These are phyloP conservation scores for Onychostoma macrolepis DNA, from an alignment of 2,113 vertebrate species.

Conservation along the genomic window DNA sequence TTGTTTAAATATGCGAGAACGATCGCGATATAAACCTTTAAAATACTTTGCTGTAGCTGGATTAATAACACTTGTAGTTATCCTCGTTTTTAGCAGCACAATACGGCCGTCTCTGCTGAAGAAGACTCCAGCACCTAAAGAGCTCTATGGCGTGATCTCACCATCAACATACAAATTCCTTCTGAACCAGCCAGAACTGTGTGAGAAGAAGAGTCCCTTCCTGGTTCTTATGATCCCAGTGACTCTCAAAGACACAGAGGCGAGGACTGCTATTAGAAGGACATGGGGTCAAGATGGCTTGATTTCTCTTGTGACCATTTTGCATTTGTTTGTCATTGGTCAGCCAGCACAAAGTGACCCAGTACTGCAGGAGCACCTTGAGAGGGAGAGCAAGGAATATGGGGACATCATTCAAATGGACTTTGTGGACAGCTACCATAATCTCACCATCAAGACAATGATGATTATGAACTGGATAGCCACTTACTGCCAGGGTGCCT, in stretches of 20 bases:
- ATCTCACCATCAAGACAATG: slow-evolving; percentile 83
- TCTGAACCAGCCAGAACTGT: slow-evolving; percentile 70
- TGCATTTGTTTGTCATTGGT: slow-evolving; percentile 75
- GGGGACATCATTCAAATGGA: slow-evolving; percentile 80
- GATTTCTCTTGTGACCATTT: slow-evolving; percentile 51
- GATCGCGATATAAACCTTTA: slow-evolving; percentile 8
- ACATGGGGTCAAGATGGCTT: slow-evolving; percentile 73
- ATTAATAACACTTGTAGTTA: slow-evolving; percentile 50
- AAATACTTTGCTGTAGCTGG: slow-evolving; percentile 46
- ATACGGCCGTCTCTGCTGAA: not conserved
- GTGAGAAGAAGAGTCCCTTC: slow-evolving; percentile 65
- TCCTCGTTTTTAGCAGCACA: slow-evolving; percentile 1
- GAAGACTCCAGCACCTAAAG: not conserved
- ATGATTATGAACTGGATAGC: slow-evolving; percentile 85
- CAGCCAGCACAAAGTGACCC: not conserved
- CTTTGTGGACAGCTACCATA: slow-evolving; percentile 81
- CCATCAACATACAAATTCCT: slow-evolving; percentile 71
- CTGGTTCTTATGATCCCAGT: slow-evolving; percentile 76
- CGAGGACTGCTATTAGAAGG: slow-evolving; percentile 66
- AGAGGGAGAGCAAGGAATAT: slow-evolving; percentile 67
- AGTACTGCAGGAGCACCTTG: slow-evolving; percentile 47
- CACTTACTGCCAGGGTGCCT: slow-evolving; percentile 69
- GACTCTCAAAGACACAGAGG: slow-evolving; percentile 43
- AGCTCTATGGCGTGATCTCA: slow-evolving; percentile 60
- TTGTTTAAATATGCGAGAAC: slow-evolving; percentile 48